Evolutionary conservation across 2,797 vertebrate species (phyloP), one percentile per base, ranked within the genome.

Genomic region (Hemibagrus guttatus): DNA sequence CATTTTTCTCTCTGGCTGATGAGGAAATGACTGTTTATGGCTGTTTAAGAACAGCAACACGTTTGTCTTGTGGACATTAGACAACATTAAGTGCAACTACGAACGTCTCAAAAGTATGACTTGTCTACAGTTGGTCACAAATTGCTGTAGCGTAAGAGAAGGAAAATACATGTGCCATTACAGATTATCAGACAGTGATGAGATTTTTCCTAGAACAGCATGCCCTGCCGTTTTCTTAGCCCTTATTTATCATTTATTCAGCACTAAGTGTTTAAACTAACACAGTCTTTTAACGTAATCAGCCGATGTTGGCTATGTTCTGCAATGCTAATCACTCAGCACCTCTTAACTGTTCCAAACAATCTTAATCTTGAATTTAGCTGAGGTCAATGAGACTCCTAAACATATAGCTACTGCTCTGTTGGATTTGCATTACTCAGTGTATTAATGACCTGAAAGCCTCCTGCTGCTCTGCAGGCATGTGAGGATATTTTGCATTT

Each of bases 401-500:
- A 52, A 12, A 13, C 8, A 69, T 8, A n/a, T 9, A 35, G 11
- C 28, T 9, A 6, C 16, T 61, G 39, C 31, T 49, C n/a, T 74
- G 54, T 17, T 76, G 6, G 72, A 42, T 1, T 8, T 59, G 52
- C 23, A 39, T 69, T 4, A 49, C 42, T 52, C 7, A n/a, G 14
- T 59, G 12, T 56, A 16, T 66, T 35, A 6, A 72, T 6, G 1
- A 64, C 8, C 46, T 8, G 7, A 49, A 49, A 61, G 35, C 23
- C 21, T 31, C 54, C 58, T 39, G 49, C 68, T 28, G 26, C 17
- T 31, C 69, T 17, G 23, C 9, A 81, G 17, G 90, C 9, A 52
- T 84, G 84, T 91, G 96, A 98, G 97, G 98, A 99, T 99, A 99
- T 98, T 93, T 92, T 39, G 95, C 94, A 83, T 97, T 97, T 39